phyloP scores from a whole-genome alignment of 2,797 vertebrate species.

The Eospalax fontanierii region DNA sequence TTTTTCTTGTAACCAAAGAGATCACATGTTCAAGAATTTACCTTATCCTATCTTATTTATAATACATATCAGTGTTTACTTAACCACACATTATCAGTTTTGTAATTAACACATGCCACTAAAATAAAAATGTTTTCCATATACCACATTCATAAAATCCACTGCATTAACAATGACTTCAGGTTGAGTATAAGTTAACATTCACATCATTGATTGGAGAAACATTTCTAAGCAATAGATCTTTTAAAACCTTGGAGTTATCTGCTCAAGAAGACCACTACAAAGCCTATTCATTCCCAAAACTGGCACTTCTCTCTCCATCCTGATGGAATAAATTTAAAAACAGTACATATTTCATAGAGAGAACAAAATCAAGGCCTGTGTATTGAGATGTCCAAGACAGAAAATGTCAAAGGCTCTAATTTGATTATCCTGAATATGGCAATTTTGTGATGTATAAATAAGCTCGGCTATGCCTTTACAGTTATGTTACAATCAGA shows the following conservation, averaged over 20 bases:
- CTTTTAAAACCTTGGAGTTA: neutral
- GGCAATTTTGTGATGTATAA: neutral
- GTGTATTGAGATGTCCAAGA: neutral
- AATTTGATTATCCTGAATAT: constrained; percentile 40
- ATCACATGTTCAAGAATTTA: constrained; percentile 10
- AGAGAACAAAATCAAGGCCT: neutral
- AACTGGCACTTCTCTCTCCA: neutral
- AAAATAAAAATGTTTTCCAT: constrained; percentile 58
- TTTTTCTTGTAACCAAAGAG: constrained; percentile 19
- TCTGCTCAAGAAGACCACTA: neutral
- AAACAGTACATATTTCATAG: constrained; percentile 17
- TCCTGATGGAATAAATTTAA: neutral
- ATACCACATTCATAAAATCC: neutral
- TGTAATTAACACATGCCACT: neutral
- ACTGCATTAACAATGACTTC: neutral
- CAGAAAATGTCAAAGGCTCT: constrained; percentile 13
- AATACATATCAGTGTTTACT: constrained; percentile 12
- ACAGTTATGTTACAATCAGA: constrained; percentile 15
- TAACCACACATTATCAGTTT: neutral
- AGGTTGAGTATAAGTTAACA: neutral
- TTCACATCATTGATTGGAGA: constrained; percentile 48
- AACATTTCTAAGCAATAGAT: neutral
- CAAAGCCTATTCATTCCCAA: neutral
- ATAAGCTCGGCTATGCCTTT: neutral
- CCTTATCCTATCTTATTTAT: neutral